Evolutionary conservation across 2,113 vertebrate species (phyloP).

Genomic region (Nothobranchius kuhntae): DNA sequence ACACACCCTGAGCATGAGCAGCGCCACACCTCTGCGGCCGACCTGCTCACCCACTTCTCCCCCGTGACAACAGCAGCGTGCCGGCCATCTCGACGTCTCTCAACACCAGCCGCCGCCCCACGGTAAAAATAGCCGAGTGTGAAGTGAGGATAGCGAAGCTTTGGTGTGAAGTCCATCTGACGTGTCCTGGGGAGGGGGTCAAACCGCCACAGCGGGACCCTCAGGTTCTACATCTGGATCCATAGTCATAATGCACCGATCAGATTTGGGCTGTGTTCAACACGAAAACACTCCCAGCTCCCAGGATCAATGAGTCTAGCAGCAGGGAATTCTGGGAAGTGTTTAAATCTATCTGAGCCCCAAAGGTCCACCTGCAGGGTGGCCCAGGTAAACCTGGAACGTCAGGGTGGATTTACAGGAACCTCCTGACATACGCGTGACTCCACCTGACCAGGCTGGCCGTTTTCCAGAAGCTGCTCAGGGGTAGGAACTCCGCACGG

Average conservation of each 20-base stretch:
- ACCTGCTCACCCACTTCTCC: slow-evolving; percentile 74
- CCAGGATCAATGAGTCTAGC: too few species aligned
- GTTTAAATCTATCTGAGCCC: too few species aligned
- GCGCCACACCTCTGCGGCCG: slow-evolving; percentile 56
- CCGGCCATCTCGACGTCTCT: slow-evolving; percentile 65
- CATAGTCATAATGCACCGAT: neutral
- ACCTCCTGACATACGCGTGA: too few species aligned
- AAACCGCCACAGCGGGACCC: neutral
- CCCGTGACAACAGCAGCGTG: slow-evolving; percentile 66
- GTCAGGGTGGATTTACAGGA: too few species aligned
- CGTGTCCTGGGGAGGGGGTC: slow-evolving; percentile 9
- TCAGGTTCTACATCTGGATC: neutral
- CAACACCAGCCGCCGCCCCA: slow-evolving; percentile 56
- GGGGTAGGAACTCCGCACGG: too few species aligned
- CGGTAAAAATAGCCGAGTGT: slow-evolving; percentile 75
- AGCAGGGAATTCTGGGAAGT: too few species aligned
- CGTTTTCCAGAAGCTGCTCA: too few species aligned
- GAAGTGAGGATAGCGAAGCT: slow-evolving; percentile 28
- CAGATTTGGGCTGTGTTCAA: neutral
- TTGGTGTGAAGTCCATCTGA: slow-evolving; percentile 57
- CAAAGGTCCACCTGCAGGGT: too few species aligned
- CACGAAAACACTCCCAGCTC: too few species aligned
- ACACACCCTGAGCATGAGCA: slow-evolving; percentile 3
- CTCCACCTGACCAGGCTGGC: too few species aligned
- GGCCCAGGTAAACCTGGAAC: too few species aligned